These are phyloP conservation scores for Gorsachius goisagi DNA, from an alignment of 2,113 vertebrate species.

Conservation along the genomic window DNA sequence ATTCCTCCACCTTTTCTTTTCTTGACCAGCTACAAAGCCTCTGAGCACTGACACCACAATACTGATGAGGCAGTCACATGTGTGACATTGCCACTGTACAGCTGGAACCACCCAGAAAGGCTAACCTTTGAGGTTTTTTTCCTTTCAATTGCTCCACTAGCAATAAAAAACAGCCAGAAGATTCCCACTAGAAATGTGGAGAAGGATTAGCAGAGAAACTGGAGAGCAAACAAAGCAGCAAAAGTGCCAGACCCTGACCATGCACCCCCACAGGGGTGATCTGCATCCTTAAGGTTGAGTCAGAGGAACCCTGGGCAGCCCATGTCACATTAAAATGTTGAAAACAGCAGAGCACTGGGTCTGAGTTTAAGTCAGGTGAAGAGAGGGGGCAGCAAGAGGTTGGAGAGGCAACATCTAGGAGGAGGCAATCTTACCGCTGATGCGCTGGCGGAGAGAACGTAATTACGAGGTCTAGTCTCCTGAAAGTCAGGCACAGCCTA, in stretches of 20 bases:
- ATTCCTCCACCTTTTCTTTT: not conserved
- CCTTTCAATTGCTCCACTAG: not conserved
- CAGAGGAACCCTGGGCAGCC: not conserved
- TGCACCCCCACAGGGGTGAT: not conserved
- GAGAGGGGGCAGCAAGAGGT: slow-evolving; percentile 11
- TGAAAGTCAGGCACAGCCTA: slow-evolving; percentile 98
- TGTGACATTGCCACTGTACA: not conserved
- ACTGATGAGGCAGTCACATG: not conserved
- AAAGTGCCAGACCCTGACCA: not conserved
- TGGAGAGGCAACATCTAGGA: not conserved
- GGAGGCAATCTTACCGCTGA: slow-evolving; percentile 89
- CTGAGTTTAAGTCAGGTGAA: not conserved
- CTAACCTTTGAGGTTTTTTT: not conserved
- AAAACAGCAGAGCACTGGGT: slow-evolving; percentile 34
- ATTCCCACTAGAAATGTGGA: not conserved
- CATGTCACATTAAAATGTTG: slow-evolving; percentile 69
- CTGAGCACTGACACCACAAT: not conserved
- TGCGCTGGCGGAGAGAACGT: slow-evolving; percentile 96
- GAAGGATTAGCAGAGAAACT: not conserved
- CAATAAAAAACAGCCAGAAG: not conserved
- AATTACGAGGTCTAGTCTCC: slow-evolving; percentile 98
- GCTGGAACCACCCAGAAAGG: not conserved
- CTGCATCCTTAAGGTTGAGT: not conserved
- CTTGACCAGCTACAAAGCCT: not conserved
- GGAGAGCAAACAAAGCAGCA: not conserved